Evolutionary conservation across 2,888 invertebrate genomes (phyloP).

Genomic region (Lottia gigantea): DNA sequence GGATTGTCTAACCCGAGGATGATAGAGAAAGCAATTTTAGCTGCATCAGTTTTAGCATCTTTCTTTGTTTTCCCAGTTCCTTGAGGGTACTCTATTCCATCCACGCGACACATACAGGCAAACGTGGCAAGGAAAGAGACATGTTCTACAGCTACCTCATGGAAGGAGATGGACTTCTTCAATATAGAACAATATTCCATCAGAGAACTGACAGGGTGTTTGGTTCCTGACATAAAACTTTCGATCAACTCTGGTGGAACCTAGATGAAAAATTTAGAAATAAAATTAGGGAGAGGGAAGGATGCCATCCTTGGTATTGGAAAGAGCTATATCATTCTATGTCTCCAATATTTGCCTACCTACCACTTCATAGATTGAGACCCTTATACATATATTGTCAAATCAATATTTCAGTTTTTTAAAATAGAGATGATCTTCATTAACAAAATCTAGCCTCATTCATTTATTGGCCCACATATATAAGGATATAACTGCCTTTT

Average conservation of each 20-base stretch:
- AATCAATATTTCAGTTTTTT: too few species aligned
- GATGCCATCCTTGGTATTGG: too few species aligned
- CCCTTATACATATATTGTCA: too few species aligned
- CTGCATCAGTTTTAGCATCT: conserved; percentile 62
- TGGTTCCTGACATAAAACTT: conserved; percentile 47
- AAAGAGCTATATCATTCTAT: too few species aligned
- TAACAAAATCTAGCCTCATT: too few species aligned
- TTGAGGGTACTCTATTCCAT: conserved; percentile 51
- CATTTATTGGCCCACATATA: too few species aligned
- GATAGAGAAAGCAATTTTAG: conserved; percentile 53
- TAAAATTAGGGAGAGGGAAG: too few species aligned
- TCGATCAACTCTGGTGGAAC: conserved; percentile 50
- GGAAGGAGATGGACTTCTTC: conserved; percentile 37
- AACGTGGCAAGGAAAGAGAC: conserved; percentile 44
- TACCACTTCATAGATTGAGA: too few species aligned
- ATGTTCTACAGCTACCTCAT: conserved; percentile 45
- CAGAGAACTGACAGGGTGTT: conserved; percentile 57
- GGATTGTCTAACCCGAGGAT: conserved; percentile 48
- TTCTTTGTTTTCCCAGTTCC: conserved; percentile 63
- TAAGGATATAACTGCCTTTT: too few species aligned
- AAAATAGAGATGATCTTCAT: too few species aligned
- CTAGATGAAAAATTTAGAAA: background rate
- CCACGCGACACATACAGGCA: conserved; percentile 51
- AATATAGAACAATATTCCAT: conserved; percentile 54
- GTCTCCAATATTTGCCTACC: too few species aligned